Conservation (phyloP, 2,797 vertebrate genomes). For the Myotis myotis region DNA sequence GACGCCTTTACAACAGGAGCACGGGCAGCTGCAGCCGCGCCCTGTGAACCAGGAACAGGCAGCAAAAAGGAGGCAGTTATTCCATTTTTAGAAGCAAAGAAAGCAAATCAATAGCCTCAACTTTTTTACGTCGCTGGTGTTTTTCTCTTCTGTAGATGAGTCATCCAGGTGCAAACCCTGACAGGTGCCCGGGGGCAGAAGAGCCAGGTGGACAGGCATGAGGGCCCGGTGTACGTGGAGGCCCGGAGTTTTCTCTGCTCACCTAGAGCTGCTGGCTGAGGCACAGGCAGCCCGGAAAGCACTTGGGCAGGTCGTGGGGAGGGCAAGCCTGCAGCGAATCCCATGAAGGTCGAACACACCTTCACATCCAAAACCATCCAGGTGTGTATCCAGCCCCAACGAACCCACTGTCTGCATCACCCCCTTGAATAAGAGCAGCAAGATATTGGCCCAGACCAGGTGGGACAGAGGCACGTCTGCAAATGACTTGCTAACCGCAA, state of each 20-base stretch:
- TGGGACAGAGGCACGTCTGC: neutral
- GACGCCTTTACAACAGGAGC: neutral
- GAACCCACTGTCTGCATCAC: neutral
- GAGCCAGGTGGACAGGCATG: neutral
- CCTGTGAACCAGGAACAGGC: neutral
- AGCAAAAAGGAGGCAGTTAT: neutral
- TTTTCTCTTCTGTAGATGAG: neutral
- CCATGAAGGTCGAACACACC: neutral
- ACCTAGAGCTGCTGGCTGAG: no score
- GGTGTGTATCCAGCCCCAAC: neutral
- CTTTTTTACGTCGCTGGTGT: neutral
- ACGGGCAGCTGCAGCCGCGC: no score
- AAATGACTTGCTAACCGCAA: neutral
- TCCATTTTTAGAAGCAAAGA: neutral
- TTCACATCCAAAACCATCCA: neutral
- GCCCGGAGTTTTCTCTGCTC: neutral
- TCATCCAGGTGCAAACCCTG: neutral
- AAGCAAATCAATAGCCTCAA: neutral
- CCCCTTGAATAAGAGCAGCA: neutral
- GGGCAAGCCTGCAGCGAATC: neutral
- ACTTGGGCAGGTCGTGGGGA: neutral
- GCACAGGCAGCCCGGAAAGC: neutral
- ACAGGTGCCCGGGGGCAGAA: neutral
- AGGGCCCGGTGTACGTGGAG: fast-evolving
- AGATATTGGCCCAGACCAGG: neutral